Percentiles rank a stretch among this genome's conserved stretches.
Evolutionary conservation across 2,888 invertebrate genomes (phyloP).

Genomic region (Hirtodrosophila trivittata): DNA sequence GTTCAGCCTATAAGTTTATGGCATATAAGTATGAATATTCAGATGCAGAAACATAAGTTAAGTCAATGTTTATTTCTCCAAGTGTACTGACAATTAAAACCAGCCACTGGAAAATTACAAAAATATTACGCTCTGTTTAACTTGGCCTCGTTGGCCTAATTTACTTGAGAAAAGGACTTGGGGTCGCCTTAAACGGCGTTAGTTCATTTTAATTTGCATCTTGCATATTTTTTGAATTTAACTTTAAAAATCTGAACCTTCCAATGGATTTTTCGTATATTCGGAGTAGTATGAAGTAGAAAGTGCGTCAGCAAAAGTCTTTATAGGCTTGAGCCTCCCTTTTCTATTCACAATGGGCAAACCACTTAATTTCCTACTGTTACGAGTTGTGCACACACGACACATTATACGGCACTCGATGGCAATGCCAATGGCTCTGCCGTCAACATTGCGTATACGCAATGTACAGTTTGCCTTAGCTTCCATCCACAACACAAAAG

Average conservation of each 20-base stretch:
- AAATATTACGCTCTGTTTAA: conserved; percentile 17
- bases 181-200: too few relatives aligned
- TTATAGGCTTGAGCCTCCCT: too few relatives aligned
- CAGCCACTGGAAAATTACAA: conserved; percentile 18
- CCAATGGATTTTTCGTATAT: too few relatives aligned
- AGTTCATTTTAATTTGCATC: too few relatives aligned
- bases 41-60: too few relatives aligned
- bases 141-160: neutral
- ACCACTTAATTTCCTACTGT: conserved; percentile 66
- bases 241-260: too few relatives aligned
- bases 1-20: too few relatives aligned
- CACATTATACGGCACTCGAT: conserved; percentile 9
- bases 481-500: conserved; percentile 55
- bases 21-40: too few relatives aligned
- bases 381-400: neutral
- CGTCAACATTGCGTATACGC: conserved; percentile 47
- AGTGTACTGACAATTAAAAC: conserved; percentile 2
- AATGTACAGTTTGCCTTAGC: conserved; percentile 42
- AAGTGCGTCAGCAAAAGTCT: too few relatives aligned
- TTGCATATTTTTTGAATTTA: too few relatives aligned
- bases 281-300: too few relatives aligned
- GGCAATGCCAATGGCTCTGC: conserved; percentile 10
- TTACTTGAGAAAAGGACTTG: neutral
- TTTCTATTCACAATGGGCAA: too few relatives aligned
- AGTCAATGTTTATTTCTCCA: neutral